Evolutionary conservation across 1,140 invertebrate genomes (phyloP), one percentile per base, ranked within the genome.

Genomic region (Diprion similis): DNA sequence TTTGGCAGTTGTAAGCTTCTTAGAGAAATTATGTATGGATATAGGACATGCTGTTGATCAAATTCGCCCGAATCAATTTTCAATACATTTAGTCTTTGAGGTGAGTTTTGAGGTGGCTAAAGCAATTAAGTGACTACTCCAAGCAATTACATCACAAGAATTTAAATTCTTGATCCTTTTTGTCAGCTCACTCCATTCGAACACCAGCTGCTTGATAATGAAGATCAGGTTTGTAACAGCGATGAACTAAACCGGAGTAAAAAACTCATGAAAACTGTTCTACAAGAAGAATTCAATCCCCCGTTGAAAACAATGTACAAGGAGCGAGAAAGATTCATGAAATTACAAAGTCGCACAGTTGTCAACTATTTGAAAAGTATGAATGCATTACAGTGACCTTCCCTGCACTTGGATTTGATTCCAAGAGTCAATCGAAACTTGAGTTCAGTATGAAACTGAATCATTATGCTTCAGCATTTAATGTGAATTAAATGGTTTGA

Each of bases 41-140:
- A 51, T 81, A 73, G 80, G 80, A 11, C 75, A 75, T 37, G 76
- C 70, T 0, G 68, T 81, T 17, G 68, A 78, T 47, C 70, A 67
- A 46, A n/a, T 82, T 48, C 71, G 69, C 45, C 15, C 71, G 15
- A 73, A 70, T 18, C 15, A 78, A 10, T 48, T 80, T n/a, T 69
- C 73, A 67, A 72, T 79, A 65, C 76, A 19, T n/a, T 64, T 80
- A 37, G 68, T 79, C 2, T 77, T 80, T 48, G 79, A 80, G 73
- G 79, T 79, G 74, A 70, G 24, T 67, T 47, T 68, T n/a, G n/a
- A n/a, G 48, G n/a, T 68, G 24, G 24, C 24, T 37, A 37, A 1
- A 37, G 24, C 70, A 69, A 15, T 70, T 19, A 24, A 11, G 24
- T 37, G 1, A 37, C 24, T 37, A 6, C 24, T 37, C 24, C 24